Evolutionary conservation across 2,888 invertebrate species (phyloP), one percentile per base, ranked within the genome.

Genomic region (Drosophila sordidapex): DNA sequence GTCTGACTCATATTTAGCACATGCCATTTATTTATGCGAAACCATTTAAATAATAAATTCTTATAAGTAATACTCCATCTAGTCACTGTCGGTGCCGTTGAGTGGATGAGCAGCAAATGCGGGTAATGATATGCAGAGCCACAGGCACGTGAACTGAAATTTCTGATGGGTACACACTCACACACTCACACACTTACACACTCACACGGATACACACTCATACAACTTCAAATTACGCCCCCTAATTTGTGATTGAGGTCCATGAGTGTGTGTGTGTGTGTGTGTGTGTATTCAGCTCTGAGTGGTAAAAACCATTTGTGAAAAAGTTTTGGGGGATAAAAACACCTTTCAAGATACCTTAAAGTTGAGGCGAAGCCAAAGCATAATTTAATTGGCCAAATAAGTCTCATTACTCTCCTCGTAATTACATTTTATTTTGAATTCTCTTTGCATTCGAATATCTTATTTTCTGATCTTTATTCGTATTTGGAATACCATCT

Each of bases 1-100:
- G 31, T 31, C 31, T 18, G 15, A n/a, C 33, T 27, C 38, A 52
- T 63, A 48, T 72, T 68, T 56, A 46, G 46, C 74, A 36, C 57
- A 60, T 80, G 57, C 57, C 59, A 21, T 53, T 82, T 83, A 82
- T 87, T 87, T 83, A 85, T 87, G 69, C 69, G 43, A 43, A 46
- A 60, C 61, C 54, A 74, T 76, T 76, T 75, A 40, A 75, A 81
- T 89, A 86, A 88, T 15, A 35, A 49, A 21, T 35, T 25, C n/a
- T 60, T 54, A 59, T 31, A 56, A 57, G 43, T 35, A 40, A 53
- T 33, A 36, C 18, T 25, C 35, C 29, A 36, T 53, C 25, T n/a
- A n/a, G 21, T 7, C 18, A 31, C 21, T 38, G 51, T 29, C 27
- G 35, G 52, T 53, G 29, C 21, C 5, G 18, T 27, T 31, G 31